phyloP scores from a whole-genome alignment of 1,140 invertebrate genomes.

The Leptonema lineaticorne region DNA sequence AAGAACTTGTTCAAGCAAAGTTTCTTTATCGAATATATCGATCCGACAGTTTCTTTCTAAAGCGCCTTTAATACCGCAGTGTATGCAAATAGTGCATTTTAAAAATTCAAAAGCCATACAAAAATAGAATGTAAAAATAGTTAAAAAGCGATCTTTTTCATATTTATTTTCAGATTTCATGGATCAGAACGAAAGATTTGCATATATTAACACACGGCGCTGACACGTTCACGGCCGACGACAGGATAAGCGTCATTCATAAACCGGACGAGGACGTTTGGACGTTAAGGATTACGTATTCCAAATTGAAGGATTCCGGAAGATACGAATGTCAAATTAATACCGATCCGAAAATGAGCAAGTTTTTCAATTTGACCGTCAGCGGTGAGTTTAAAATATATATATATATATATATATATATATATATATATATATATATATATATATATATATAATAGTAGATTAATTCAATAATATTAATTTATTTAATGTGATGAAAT shows the following conservation, averaged over 20 bases:
- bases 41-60: too few species aligned
- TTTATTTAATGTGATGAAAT: too few species aligned
- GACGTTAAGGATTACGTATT: slow-evolving; percentile 69
- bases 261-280: slow-evolving; percentile 60
- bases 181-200: slow-evolving; percentile 72
- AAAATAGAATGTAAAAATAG: too few species aligned
- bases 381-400: slow-evolving; percentile 59
- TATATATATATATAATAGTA: too few species aligned
- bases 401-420: neutral
- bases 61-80: too few species aligned
- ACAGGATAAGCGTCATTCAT: slow-evolving; percentile 63
- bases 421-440: too few species aligned
- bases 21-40: too few species aligned
- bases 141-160: neutral
- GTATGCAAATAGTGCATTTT: too few species aligned
- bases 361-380: slow-evolving; percentile 65
- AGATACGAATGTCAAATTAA: slow-evolving; percentile 80
- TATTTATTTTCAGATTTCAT: slow-evolving; percentile 64
- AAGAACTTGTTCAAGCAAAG: too few species aligned
- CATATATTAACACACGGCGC: slow-evolving; percentile 72
- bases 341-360: slow-evolving; percentile 76
- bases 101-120: too few species aligned
- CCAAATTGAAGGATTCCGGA: slow-evolving; percentile 65
- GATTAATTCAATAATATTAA: too few species aligned
- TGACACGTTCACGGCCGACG: slow-evolving; percentile 70